Conservation (phyloP, 1,140 invertebrate species). For the Anthonomus grandis region DNA sequence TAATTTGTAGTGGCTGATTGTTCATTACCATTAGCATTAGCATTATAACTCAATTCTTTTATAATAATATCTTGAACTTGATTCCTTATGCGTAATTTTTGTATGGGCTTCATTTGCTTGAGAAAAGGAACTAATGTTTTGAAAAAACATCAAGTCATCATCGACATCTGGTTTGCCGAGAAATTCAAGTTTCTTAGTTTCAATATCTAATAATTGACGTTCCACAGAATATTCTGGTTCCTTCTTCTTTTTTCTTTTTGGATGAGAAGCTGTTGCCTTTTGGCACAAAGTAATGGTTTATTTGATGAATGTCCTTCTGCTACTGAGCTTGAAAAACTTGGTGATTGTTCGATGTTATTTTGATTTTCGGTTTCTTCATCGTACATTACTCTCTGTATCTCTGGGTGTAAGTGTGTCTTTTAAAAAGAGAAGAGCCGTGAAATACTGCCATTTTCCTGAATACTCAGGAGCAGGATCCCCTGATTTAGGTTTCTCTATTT, state of each 20-base stretch:
- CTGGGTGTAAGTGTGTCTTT: background rate
- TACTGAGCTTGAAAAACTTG: background rate
- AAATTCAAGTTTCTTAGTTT: background rate
- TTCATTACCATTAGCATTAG: no score
- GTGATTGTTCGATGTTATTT: background rate
- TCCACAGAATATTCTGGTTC: background rate
- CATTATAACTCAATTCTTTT: no score
- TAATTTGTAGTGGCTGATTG: no score
- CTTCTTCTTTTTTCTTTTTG: background rate
- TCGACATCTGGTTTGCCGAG: background rate
- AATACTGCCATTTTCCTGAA: background rate
- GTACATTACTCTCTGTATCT: background rate
- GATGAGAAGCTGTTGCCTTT: background rate
- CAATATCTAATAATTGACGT: background rate
- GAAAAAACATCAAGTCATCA: background rate
- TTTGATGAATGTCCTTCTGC: background rate
- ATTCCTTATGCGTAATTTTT: no score
- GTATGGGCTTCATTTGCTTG: no score
- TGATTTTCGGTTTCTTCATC: background rate
- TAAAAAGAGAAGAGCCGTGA: background rate
- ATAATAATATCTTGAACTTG: no score
- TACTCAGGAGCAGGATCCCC: background rate
- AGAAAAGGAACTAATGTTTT: background rate
- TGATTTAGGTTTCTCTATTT: no score
- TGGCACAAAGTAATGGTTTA: background rate